Conservation (phyloP, 2,797 vertebrate species). For the Miichthys miiuy region DNA sequence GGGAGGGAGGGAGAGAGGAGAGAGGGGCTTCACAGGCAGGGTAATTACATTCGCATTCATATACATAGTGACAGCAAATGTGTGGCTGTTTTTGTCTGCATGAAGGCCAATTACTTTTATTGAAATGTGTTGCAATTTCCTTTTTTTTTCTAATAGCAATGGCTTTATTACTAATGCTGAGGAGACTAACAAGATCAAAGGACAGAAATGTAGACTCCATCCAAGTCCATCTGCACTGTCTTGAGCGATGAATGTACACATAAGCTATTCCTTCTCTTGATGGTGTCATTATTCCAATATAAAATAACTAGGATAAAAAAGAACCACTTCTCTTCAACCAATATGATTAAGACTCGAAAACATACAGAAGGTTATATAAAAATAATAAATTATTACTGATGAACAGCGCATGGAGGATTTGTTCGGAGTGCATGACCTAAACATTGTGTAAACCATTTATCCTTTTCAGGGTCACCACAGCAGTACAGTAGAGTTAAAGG, state of each 20-base stretch:
- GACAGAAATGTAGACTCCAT: constrained; percentile 27
- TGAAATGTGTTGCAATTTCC: constrained; percentile 90
- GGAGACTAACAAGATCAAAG: constrained; percentile 85
- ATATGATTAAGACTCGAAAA: not conserved
- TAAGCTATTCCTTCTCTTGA: constrained; percentile 73
- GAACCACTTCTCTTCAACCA: not conserved
- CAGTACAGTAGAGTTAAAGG: constrained; percentile 4
- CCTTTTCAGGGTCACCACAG: constrained; percentile 4
- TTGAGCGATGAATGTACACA: constrained; percentile 19
- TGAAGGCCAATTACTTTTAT: constrained; percentile 89
- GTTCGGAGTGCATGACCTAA: not conserved
- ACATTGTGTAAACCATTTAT: constrained; percentile 3
- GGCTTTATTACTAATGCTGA: constrained; percentile 87
- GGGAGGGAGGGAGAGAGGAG: constrained; percentile 45
- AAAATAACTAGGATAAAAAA: constrained; percentile 18
- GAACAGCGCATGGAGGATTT: not conserved
- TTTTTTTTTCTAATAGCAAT: constrained; percentile 84
- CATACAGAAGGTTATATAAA: not conserved
- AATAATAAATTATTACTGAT: not conserved
- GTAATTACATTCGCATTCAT: constrained; percentile 88
- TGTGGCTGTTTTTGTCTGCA: constrained; percentile 86
- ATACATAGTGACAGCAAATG: constrained; percentile 81
- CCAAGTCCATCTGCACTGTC: constrained; percentile 39
- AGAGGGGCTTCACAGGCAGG: constrained; percentile 79
- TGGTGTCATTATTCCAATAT: constrained; percentile 79